These are phyloP conservation scores for Drosophila kanapiae DNA, from an alignment of 1,140 invertebrate genomes.

Conservation along the genomic window DNA sequence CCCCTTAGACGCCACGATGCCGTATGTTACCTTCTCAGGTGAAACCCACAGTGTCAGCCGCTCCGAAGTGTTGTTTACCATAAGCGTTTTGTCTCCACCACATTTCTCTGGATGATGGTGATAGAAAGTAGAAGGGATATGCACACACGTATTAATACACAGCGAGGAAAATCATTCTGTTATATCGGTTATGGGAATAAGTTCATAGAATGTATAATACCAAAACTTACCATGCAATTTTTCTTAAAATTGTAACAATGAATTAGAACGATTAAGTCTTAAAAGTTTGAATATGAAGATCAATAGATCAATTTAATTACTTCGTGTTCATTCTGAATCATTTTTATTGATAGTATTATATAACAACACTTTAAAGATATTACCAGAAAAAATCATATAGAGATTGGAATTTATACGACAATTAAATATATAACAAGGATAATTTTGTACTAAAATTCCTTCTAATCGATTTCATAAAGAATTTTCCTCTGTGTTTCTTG, in stretches of 20 bases:
- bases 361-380: no score
- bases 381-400: neutral
- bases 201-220: neutral
- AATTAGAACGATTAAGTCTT: neutral
- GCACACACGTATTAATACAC: neutral
- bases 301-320: no score
- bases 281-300: no score
- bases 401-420: no score
- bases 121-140: neutral
- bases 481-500: neutral
- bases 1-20: neutral
- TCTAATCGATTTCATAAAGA: no score
- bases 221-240: neutral
- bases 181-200: neutral
- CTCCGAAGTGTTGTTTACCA: slow-evolving; percentile 66
- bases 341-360: no score
- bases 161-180: neutral
- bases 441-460: neutral
- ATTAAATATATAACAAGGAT: neutral
- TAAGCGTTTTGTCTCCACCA: slow-evolving; percentile 38
- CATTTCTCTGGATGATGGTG: neutral
- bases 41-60: slow-evolving; percentile 53
- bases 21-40: slow-evolving; percentile 41
- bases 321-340: no score
- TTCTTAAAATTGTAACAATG: no score